phyloP scores from a whole-genome alignment of 2,113 vertebrate genomes.

The cat (Felis catus) region DNA sequence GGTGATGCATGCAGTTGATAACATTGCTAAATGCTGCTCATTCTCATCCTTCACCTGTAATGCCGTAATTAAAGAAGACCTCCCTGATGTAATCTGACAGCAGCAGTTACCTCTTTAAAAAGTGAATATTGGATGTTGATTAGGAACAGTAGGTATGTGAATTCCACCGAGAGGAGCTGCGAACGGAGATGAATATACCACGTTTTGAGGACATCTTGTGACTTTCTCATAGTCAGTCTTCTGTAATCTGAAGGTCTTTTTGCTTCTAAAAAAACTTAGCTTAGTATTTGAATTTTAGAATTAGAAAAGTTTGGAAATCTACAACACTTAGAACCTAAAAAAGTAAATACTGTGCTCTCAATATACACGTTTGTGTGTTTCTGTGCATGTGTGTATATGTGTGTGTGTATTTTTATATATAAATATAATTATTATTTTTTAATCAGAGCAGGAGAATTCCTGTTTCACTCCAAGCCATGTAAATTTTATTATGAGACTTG shows the following conservation, averaged over 20 bases:
- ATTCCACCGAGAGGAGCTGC: conserved; percentile 57
- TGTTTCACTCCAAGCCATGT: conserved; percentile 79
- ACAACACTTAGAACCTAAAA: conserved; percentile 66
- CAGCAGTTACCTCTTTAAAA: conserved; percentile 61
- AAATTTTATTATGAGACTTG: conserved; percentile 87
- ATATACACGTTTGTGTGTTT: neutral
- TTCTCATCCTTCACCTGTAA: conserved; percentile 36
- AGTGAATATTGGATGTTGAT: conserved; percentile 59
- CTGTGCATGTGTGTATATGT: neutral
- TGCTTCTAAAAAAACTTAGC: neutral
- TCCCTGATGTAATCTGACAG: conserved; percentile 75
- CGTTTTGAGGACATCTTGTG: conserved; percentile 57
- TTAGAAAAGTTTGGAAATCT: conserved; percentile 64
- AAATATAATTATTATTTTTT: neutral
- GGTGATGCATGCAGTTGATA: neutral
- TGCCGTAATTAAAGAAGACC: conserved; percentile 71
- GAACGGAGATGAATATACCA: neutral
- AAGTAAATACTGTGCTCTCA: conserved; percentile 13
- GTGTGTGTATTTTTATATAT: neutral
- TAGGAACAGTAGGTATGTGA: conserved; percentile 61
- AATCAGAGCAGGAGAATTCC: conserved; percentile 61
- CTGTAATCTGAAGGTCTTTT: neutral
- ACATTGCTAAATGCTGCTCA: conserved; percentile 28
- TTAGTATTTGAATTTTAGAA: conserved; percentile 51
- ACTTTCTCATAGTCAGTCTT: neutral